Evolutionary conservation across 2,797 vertebrate genomes (phyloP).

Genomic region (Lycodopsis pacificus): DNA sequence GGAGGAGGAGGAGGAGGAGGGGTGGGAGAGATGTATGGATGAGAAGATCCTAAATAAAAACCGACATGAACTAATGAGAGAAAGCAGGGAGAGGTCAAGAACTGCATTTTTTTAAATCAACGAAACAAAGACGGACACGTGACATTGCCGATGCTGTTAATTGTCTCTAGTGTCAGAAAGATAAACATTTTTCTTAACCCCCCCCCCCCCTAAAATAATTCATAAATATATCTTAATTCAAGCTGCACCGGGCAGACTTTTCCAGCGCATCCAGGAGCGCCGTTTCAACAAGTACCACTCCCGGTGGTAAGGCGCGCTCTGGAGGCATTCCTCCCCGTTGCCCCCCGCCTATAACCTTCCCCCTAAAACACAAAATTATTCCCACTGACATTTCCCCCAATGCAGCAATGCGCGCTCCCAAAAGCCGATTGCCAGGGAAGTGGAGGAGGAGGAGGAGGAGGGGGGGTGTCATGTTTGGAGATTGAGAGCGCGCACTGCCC

Average conservation of each 20-base stretch:
- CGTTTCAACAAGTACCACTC: constrained; percentile 63
- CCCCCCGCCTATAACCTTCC: constrained; percentile 46
- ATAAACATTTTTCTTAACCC: background rate
- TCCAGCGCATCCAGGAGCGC: constrained; percentile 9
- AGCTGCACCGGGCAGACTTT: constrained; percentile 34
- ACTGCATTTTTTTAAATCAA: background rate
- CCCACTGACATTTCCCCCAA: constrained; percentile 79
- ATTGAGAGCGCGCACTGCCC: constrained; percentile 68
- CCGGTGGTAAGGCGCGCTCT: constrained; percentile 1
- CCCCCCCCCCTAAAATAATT: too few species aligned
- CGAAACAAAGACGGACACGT: constrained; percentile 34
- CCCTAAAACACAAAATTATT: constrained; percentile 78
- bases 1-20: background rate
- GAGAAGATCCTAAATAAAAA: constrained; percentile 51
- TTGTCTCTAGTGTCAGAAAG: background rate
- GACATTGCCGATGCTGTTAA: background rate
- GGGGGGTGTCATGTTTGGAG: constrained; percentile 66
- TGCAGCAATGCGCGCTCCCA: constrained; percentile 86
- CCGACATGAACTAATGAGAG: constrained; percentile 11
- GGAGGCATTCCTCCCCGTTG: constrained; percentile 26
- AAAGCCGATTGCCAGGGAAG: constrained; percentile 77
- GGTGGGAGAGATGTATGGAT: background rate
- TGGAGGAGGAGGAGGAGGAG: background rate
- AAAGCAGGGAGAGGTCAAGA: background rate
- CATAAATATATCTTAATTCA: background rate